Evolutionary conservation across 2,113 vertebrate genomes (phyloP).

Genomic region (Myrmecophaga tridactyla): DNA sequence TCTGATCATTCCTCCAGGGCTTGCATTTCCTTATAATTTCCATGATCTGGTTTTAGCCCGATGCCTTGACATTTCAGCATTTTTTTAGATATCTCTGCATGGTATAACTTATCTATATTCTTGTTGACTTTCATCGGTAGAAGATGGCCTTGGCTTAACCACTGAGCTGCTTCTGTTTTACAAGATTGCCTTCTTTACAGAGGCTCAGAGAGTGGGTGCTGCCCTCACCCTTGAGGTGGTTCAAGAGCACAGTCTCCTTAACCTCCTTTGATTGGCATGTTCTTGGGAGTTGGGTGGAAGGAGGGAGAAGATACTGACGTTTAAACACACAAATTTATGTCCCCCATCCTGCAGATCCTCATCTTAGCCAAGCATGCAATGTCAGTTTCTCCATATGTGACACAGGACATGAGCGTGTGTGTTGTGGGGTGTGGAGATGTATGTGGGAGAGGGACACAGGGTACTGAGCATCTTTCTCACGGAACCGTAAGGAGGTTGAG

Average conservation of each 20-base stretch:
- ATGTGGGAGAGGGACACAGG: neutral
- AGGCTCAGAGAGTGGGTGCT: neutral
- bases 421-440: neutral
- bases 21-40: neutral
- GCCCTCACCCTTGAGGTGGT: neutral
- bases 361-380: neutral
- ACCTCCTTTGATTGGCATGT: neutral
- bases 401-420: neutral
- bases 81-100: neutral
- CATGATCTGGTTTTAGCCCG: neutral
- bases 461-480: neutral
- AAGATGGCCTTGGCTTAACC: constrained; percentile 27
- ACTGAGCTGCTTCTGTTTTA: neutral
- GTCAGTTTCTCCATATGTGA: neutral
- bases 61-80: constrained; percentile 56
- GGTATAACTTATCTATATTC: constrained; percentile 50
- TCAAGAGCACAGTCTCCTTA: neutral
- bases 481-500: neutral
- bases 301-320: neutral
- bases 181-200: neutral
- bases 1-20: neutral
- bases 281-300: neutral
- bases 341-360: neutral
- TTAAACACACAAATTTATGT: neutral
- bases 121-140: constrained; percentile 61